Evolutionary conservation across 1,140 invertebrate species (phyloP), one percentile per base, ranked within the genome.

Genomic region (Danaus plexippus): DNA sequence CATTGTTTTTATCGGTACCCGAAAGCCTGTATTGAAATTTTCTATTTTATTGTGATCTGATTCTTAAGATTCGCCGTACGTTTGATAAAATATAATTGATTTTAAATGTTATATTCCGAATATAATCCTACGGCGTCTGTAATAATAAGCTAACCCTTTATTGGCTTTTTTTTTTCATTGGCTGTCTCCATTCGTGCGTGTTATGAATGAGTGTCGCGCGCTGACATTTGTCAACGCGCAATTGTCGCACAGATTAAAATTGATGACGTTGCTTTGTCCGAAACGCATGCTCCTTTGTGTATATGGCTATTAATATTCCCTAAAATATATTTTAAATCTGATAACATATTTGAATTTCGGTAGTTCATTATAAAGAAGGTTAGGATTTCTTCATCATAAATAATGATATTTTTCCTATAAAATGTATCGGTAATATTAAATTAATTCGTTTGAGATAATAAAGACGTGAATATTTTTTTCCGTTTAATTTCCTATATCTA

Each of bases 231-330:
- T 87, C 83, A 82, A 81, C 81, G 81, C 67, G 81, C 83, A 84
- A 85, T 85, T 85, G 81, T 84, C 77, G 77, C 73, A 54, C 72
- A 82, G 81, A 87, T 87, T 87, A 85, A 87, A 85, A 87, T 85
- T 87, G 81, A 87, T 87, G 83, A 87, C 81, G 76, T 75, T 72
- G 73, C 76, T 77, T 86, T 84, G 83, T 83, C 71, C 66, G 69
- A 59, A 57, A 68, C 76, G 77, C 73, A 75, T 69, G 76, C 67
- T 61, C 74, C 56, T 73, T 82, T 81, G 74, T 80, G 50, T 57
- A 43, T 45, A 45, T 3, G 10, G 12, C 11, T 45, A 45, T n/a
- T n/a, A 11, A 45, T 45, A 45, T 45, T 12, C 12, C 43, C 12
- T 11, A 45, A 45, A 45, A 45, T 52, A 11, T 52, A 43, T 42